Percentiles rank a stretch among this genome's conserved stretches.
Evolutionary conservation across 2,888 invertebrate species (phyloP).

Genomic region (Drosophila setosimentum): DNA sequence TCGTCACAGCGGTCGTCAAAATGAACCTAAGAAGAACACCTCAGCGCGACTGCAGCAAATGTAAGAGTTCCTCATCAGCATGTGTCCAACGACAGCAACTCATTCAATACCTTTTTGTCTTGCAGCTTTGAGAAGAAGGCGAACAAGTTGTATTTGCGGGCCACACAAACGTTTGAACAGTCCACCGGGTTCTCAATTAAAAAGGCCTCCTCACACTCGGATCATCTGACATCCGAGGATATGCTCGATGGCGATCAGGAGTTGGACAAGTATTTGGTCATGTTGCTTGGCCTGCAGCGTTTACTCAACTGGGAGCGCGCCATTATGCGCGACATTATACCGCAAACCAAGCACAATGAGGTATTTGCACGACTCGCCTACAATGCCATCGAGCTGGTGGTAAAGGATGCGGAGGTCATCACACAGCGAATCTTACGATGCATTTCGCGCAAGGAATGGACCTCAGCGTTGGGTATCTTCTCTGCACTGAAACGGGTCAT

Average conservation of each 20-base stretch:
- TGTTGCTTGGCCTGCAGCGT: conserved; percentile 92
- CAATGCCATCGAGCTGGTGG: conserved; percentile 93
- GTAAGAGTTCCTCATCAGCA: conserved; percentile 83
- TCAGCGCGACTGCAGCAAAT: conserved; percentile 93
- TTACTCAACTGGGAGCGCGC: conserved; percentile 95
- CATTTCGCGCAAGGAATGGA: conserved; percentile 91
- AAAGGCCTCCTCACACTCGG: conserved; percentile 84
- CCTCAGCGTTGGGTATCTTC: conserved; percentile 92
- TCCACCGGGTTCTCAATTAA: conserved; percentile 92
- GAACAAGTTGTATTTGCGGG: conserved; percentile 92
- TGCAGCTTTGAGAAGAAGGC: conserved; percentile 91
- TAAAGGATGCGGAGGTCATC: conserved; percentile 94
- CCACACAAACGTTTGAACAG: conserved; percentile 92
- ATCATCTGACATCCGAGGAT: conserved; percentile 84
- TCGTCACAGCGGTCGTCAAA: conserved; percentile 87
- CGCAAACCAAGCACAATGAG: conserved; percentile 91
- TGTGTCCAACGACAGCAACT: no score
- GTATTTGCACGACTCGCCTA: conserved; percentile 94
- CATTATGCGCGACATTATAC: conserved; percentile 93
- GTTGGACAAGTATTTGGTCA: conserved; percentile 92
- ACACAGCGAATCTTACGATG: conserved; percentile 91
- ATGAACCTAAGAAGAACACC: conserved; percentile 91
- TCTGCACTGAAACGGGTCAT: conserved; percentile 93
- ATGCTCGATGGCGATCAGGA: conserved; percentile 90
- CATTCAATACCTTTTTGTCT: not conserved